phyloP scores from a whole-genome alignment of 2,113 vertebrate genomes.

The Sakesphorus luctuosus region DNA sequence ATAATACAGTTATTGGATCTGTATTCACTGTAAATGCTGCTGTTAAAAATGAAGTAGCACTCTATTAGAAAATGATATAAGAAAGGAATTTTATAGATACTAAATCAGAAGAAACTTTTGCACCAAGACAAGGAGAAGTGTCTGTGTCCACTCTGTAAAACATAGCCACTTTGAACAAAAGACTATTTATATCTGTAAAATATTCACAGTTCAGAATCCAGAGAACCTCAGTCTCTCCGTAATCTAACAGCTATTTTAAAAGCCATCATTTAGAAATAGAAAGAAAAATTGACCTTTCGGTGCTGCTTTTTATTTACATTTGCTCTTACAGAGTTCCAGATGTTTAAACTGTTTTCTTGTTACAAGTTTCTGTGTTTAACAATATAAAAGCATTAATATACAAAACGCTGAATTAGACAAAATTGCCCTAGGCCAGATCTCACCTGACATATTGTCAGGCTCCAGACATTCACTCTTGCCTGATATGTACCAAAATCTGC shows the following conservation, averaged over 20 bases:
- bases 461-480: background rate
- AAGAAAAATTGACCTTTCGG: background rate
- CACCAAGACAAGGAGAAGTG: background rate
- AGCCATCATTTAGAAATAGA: background rate
- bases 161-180: background rate
- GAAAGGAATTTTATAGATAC: background rate
- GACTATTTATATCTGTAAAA: slow-evolving; percentile 9
- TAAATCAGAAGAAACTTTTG: slow-evolving; percentile 16
- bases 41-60: background rate
- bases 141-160: background rate
- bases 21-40: background rate
- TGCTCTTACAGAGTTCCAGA: background rate
- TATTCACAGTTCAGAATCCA: background rate
- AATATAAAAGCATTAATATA: background rate
- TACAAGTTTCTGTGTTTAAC: background rate
- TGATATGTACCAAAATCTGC: background rate
- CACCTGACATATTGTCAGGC: background rate
- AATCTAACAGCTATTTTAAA: background rate
- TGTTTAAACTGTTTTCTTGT: background rate
- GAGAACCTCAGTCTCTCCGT: background rate
- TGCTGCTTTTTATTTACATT: background rate
- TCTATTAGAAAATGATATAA: background rate
- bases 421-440: background rate
- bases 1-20: background rate
- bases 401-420: background rate